Conservation (phyloP, 1,140 invertebrate species). For the Harpegnathos saltator region DNA sequence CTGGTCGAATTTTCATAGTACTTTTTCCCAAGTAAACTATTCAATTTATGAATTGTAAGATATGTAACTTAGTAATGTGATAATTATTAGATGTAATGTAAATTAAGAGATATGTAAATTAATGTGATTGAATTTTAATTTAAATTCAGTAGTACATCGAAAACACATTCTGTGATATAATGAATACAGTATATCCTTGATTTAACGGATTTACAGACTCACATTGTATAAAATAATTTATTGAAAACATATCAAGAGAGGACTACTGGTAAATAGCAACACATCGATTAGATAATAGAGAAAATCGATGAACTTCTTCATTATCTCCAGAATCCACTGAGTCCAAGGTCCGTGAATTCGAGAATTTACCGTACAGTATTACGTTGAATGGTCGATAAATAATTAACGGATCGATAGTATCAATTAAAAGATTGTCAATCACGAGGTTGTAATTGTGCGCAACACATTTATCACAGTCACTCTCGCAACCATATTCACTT, state of each 20-base stretch:
- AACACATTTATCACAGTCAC: slow-evolving; percentile 14
- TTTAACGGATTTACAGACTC: background rate
- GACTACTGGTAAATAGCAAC: background rate
- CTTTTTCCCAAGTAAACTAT: slow-evolving; percentile 1
- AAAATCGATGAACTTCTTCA: background rate
- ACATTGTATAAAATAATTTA: slow-evolving; percentile 6
- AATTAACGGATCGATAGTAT: slow-evolving; percentile 22
- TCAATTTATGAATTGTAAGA: background rate
- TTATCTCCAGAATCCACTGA: background rate
- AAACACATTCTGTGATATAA: slow-evolving; percentile 52
- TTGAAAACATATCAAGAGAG: background rate
- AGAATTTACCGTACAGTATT: background rate
- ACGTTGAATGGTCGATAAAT: background rate
- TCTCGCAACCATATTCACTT: slow-evolving; percentile 5
- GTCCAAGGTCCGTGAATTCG: background rate
- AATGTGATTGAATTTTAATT: slow-evolving; percentile 5
- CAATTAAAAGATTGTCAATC: slow-evolving; percentile 16
- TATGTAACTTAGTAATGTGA: slow-evolving; percentile 1
- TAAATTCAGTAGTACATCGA: slow-evolving; percentile 15
- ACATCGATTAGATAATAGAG: background rate
- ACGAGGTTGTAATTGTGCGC: slow-evolving; percentile 5
- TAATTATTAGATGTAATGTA: slow-evolving; percentile 39
- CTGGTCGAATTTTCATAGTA: slow-evolving; percentile 7
- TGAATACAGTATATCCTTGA: background rate
- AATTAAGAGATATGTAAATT: slow-evolving; percentile 21